Evolutionary conservation across 2,797 vertebrate genomes (phyloP).

Genomic region (Craterocephalus amniculus): DNA sequence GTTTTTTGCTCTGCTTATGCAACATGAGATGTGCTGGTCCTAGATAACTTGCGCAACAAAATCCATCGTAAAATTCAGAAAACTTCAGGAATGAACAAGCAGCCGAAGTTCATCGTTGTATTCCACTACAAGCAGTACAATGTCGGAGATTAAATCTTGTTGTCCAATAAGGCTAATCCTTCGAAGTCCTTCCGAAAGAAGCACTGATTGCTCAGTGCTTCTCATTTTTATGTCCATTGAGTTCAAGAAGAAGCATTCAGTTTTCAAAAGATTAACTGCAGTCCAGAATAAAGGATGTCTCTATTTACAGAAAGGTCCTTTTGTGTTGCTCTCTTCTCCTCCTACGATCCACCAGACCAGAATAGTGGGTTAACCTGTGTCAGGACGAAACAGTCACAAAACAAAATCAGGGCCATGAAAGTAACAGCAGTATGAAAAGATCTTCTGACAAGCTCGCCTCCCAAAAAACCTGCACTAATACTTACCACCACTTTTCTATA

Average conservation of each 20-base stretch:
- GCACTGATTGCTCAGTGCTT: slow-evolving; percentile 25
- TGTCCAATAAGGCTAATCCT: slow-evolving; percentile 59
- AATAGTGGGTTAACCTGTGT: slow-evolving; percentile 52
- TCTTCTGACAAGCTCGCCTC: background rate
- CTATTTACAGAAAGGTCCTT: slow-evolving; percentile 75
- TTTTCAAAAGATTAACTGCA: slow-evolving; percentile 52
- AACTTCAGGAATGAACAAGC: slow-evolving; percentile 60
- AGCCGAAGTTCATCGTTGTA: slow-evolving; percentile 65
- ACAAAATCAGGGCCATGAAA: slow-evolving; percentile 25
- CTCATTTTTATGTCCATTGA: slow-evolving; percentile 43
- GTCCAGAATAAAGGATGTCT: slow-evolving; percentile 67
- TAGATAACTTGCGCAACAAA: slow-evolving; percentile 22
- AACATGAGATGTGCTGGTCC: slow-evolving; percentile 32
- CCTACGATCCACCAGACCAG: slow-evolving; percentile 12
- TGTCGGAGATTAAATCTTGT: slow-evolving; percentile 58
- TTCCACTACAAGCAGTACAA: slow-evolving; percentile 73
- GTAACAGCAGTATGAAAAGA: background rate
- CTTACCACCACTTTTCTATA: no score
- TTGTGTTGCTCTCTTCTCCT: slow-evolving; percentile 43
- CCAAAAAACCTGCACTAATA: background rate
- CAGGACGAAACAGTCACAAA: slow-evolving; percentile 25
- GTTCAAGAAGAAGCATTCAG: slow-evolving; percentile 55
- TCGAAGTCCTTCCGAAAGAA: slow-evolving; percentile 49
- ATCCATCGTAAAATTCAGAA: slow-evolving; percentile 27
- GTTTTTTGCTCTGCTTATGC: slow-evolving; percentile 21